These are phyloP conservation scores for Cyphomyrus discorhynchus DNA, from an alignment of 2,113 vertebrate genomes.

Conservation along the genomic window DNA sequence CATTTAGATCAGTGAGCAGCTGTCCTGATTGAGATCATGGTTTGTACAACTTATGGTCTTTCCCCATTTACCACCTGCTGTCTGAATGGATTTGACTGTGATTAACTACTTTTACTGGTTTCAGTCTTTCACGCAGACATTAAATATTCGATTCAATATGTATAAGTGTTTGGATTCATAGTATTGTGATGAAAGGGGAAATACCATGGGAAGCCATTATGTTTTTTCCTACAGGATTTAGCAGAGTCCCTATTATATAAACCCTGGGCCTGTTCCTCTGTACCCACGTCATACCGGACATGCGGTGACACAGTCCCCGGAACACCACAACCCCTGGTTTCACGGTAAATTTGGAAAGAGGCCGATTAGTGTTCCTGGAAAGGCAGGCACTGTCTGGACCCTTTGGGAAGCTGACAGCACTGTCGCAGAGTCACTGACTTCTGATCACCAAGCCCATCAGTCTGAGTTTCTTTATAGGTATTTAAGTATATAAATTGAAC, in stretches of 20 bases:
- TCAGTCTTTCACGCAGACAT: not conserved
- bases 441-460: no score
- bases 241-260: not conserved
- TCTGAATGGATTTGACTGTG: not conserved
- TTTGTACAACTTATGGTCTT: not conserved
- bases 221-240: not conserved
- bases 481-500: not conserved
- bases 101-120: not conserved
- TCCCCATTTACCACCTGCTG: not conserved
- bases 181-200: not conserved
- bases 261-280: not conserved
- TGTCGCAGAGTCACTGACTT: not conserved
- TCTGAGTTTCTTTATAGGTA: not conserved
- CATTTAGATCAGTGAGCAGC: constrained; percentile 3
- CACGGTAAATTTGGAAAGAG: not conserved
- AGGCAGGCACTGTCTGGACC: not conserved
- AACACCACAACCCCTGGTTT: not conserved
- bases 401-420: not conserved
- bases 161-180: not conserved
- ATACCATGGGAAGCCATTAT: not conserved
- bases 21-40: not conserved
- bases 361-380: constrained; percentile 1
- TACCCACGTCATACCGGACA: not conserved
- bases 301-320: not conserved
- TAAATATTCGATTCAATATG: not conserved